phyloP scores from a whole-genome alignment of 2,113 vertebrate species.

The Chionis minor region DNA sequence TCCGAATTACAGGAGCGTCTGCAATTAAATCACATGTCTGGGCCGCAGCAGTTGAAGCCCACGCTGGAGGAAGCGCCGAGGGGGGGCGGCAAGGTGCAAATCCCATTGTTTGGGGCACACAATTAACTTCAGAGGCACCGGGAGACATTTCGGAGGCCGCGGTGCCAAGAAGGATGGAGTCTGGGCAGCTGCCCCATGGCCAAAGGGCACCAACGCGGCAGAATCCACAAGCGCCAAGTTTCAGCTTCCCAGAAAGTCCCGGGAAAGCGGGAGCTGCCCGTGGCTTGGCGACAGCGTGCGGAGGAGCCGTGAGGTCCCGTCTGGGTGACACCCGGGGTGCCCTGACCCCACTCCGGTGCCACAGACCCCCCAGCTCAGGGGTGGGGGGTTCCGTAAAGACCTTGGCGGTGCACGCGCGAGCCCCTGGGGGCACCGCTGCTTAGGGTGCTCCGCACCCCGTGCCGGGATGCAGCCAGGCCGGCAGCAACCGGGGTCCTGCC shows the following conservation, averaged over 20 bases:
- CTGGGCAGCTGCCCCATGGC: rapidly evolving
- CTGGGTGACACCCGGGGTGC: neutral
- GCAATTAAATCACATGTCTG: neutral
- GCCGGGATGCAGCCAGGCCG: neutral
- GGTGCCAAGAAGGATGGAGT: neutral
- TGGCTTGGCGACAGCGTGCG: rapidly evolving
- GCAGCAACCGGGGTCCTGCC: rapidly evolving
- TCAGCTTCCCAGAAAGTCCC: neutral
- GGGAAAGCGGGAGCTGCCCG: rapidly evolving
- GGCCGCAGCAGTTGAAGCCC: neutral
- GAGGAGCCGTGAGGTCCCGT: neutral
- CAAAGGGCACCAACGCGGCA: rapidly evolving
- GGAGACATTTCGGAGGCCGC: neutral
- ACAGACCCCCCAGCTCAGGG: rapidly evolving
- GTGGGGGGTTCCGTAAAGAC: rapidly evolving
- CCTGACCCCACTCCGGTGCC: rapidly evolving
- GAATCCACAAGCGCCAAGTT: rapidly evolving
- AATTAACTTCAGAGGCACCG: neutral
- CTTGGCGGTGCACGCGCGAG: rapidly evolving
- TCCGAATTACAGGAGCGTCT: neutral
- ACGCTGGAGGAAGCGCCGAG: rapidly evolving
- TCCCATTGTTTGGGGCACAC: neutral
- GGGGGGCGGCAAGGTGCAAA: neutral
- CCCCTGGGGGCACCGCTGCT: rapidly evolving
- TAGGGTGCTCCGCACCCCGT: rapidly evolving